Conservation (phyloP, 2,797 vertebrate species). For the Paguma larvata region DNA sequence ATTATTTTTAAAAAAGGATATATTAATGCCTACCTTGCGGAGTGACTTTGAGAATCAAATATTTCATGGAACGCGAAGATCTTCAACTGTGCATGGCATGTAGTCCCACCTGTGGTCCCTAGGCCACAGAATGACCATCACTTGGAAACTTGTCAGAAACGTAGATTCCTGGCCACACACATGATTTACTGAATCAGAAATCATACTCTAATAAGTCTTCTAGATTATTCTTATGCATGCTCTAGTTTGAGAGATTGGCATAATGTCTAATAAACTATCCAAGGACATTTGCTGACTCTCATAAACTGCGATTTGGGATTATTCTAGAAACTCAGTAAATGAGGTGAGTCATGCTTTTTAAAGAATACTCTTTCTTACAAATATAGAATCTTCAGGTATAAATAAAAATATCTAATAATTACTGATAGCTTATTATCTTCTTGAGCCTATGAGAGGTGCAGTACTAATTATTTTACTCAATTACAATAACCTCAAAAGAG, state of each 20-base stretch:
- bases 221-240: not conserved
- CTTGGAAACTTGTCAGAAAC: not conserved
- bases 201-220: not conserved
- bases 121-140: not conserved
- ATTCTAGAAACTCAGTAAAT: not conserved
- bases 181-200: not conserved
- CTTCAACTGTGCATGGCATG: not conserved
- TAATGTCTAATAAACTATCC: not conserved
- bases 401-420: not conserved
- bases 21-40: not conserved
- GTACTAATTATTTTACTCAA: not conserved
- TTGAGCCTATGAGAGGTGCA: not conserved
- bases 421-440: not conserved
- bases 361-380: not conserved
- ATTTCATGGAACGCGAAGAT: not conserved
- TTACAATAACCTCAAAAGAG: not conserved
- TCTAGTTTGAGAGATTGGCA: not conserved
- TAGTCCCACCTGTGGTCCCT: not conserved
- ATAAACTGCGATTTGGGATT: not conserved
- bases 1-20: not conserved
- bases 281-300: not conserved
- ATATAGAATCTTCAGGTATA: not conserved
- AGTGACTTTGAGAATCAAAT: not conserved
- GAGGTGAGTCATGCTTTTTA: not conserved
- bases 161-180: not conserved